phyloP scores from a whole-genome alignment of 1,140 invertebrate species.

The Macrosteles quadrilineatus region DNA sequence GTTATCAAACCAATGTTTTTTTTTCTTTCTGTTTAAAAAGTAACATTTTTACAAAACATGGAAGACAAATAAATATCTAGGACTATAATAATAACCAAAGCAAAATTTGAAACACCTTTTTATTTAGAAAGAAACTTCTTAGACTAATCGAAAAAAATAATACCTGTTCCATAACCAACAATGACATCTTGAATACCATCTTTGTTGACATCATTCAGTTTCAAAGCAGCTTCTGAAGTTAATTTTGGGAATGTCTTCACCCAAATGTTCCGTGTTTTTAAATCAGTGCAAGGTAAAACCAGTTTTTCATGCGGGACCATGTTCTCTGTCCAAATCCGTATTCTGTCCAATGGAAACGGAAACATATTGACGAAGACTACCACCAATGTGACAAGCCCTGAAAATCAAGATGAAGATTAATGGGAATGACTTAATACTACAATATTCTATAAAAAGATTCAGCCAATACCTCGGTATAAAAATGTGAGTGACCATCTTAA shows the following conservation, averaged over 20 bases:
- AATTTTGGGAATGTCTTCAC: constrained; percentile 69
- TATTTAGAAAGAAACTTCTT: too few species aligned
- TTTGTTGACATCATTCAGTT: constrained; percentile 70
- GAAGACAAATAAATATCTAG: too few species aligned
- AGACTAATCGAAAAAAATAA: too few species aligned
- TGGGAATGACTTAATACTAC: too few species aligned
- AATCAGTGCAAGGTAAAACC: constrained; percentile 66
- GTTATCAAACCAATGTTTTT: too few species aligned
- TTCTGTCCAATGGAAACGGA: constrained; percentile 58
- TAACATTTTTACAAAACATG: too few species aligned
- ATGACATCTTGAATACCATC: constrained; percentile 76
- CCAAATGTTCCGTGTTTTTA: constrained; percentile 71
- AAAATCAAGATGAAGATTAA: constrained; percentile 41
- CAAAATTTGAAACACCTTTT: too few species aligned
- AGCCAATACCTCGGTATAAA: too few species aligned
- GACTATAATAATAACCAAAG: too few species aligned
- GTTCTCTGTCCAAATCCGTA: constrained; percentile 56
- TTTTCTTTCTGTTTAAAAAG: too few species aligned
- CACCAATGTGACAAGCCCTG: constrained; percentile 61
- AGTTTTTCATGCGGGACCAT: constrained; percentile 38
- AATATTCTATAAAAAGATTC: too few species aligned
- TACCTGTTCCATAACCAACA: constrained; percentile 79
- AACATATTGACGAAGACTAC: constrained; percentile 68
- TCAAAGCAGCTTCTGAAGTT: constrained; percentile 72
- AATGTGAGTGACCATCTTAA: too few species aligned